These are phyloP conservation scores for Halcyon malimbica DNA, from an alignment of 2,113 vertebrate genomes.

Conservation along the genomic window DNA sequence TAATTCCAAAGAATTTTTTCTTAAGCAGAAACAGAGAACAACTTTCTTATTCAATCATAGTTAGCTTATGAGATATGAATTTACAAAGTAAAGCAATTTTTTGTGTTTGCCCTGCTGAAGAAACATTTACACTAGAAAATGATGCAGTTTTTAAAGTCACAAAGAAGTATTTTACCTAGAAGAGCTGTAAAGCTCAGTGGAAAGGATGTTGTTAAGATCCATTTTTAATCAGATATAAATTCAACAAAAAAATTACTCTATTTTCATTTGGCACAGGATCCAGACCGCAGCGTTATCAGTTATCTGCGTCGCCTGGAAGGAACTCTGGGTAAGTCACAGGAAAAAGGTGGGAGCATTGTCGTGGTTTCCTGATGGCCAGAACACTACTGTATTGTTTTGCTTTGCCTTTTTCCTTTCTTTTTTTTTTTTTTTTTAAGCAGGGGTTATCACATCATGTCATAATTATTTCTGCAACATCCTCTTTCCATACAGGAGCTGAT, in stretches of 20 bases:
- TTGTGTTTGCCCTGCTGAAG: neutral
- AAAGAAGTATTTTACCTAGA: neutral
- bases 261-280: constrained; percentile 73
- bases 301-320: constrained; percentile 93
- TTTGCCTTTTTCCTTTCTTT: constrained; percentile 65
- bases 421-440: constrained; percentile 21
- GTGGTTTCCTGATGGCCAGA: constrained; percentile 87
- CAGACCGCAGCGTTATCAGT: constrained; percentile 70
- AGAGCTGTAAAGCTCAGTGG: neutral
- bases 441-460: constrained; percentile 72
- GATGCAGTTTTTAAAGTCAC: neutral
- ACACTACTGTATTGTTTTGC: constrained; percentile 80
- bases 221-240: constrained; percentile 65
- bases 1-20: neutral
- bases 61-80: neutral
- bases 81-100: neutral
- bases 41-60: neutral
- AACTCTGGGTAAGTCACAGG: constrained; percentile 91
- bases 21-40: neutral
- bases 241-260: constrained; percentile 50
- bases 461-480: constrained; percentile 83
- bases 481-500: constrained; percentile 74
- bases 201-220: neutral
- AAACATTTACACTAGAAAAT: neutral
- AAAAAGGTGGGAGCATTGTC: constrained; percentile 97